Evolutionary conservation across 2,888 invertebrate genomes (phyloP).

Genomic region (Phalangium opilio): DNA sequence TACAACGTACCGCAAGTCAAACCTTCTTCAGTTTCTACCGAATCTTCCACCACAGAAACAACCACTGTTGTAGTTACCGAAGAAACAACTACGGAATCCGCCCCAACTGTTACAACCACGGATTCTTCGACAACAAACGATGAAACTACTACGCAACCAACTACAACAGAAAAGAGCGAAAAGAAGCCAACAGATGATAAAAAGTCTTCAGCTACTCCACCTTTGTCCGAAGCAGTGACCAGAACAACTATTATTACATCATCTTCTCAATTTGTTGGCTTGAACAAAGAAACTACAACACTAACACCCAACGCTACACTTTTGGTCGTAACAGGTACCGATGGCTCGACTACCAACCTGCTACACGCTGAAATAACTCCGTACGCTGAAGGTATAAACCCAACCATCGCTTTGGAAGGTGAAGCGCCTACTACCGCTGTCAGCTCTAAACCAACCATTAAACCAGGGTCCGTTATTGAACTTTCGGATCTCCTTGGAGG

Average conservation of each 20-base stretch:
- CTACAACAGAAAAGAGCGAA: conserved; percentile 1
- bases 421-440: neutral
- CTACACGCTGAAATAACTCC: conserved; percentile 9
- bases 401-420: neutral
- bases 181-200: no score
- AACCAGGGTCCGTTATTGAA: conserved; percentile 22
- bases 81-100: neutral
- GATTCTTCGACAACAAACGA: conserved; percentile 1
- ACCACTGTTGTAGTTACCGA: neutral
- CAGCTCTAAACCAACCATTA: conserved; percentile 6
- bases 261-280: conserved; percentile 8
- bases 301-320: conserved; percentile 9
- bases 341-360: conserved; percentile 13
- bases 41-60: neutral
- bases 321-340: conserved; percentile 11
- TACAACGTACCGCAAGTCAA: conserved; percentile 10
- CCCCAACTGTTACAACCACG: conserved; percentile 1
- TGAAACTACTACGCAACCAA: neutral
- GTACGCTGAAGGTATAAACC: neutral
- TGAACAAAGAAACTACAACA: conserved; percentile 12
- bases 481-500: conserved; percentile 21
- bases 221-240: conserved; percentile 1
- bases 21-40: neutral
- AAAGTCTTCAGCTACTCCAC: conserved; percentile 1
- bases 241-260: neutral